These are phyloP conservation scores for Rynchops niger DNA, from an alignment of 2,113 vertebrate species.

Conservation along the genomic window DNA sequence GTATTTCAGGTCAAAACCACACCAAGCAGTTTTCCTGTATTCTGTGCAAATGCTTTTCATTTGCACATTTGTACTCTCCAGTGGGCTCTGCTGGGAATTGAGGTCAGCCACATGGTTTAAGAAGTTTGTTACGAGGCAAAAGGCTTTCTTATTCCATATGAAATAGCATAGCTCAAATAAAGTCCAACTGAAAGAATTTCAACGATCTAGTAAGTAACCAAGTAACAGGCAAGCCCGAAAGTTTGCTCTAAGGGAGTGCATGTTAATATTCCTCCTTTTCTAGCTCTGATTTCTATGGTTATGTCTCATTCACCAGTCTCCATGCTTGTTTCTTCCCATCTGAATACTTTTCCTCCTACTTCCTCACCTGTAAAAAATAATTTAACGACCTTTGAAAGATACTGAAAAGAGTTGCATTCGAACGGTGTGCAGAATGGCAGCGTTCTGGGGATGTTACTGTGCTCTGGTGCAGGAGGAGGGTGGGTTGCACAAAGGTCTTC, in stretches of 20 bases:
- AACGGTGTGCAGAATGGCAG: not conserved
- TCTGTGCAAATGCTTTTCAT: slow-evolving; percentile 7
- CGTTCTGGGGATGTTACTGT: not conserved
- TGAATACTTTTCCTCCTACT: not conserved
- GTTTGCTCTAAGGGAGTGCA: not conserved
- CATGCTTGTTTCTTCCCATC: not conserved
- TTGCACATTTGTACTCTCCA: not conserved
- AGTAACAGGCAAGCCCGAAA: not conserved
- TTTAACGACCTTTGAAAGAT: not conserved
- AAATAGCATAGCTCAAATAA: not conserved
- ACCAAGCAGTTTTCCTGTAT: not conserved
- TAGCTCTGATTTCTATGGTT: not conserved
- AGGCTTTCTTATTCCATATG: not conserved
- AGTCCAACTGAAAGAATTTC: not conserved
- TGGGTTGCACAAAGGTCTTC: not conserved
- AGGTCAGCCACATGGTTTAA: not conserved
- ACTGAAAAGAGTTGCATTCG: not conserved
- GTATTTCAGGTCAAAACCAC: not conserved
- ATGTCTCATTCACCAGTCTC: not conserved
- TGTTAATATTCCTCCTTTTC: not conserved
- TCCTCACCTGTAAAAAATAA: not conserved
- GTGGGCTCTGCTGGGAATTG: not conserved
- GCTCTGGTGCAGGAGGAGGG: not conserved
- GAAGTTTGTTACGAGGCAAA: not conserved
- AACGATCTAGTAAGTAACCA: not conserved